Evolutionary conservation across 2,797 vertebrate species (phyloP).

Genomic region (Falco columbarius): DNA sequence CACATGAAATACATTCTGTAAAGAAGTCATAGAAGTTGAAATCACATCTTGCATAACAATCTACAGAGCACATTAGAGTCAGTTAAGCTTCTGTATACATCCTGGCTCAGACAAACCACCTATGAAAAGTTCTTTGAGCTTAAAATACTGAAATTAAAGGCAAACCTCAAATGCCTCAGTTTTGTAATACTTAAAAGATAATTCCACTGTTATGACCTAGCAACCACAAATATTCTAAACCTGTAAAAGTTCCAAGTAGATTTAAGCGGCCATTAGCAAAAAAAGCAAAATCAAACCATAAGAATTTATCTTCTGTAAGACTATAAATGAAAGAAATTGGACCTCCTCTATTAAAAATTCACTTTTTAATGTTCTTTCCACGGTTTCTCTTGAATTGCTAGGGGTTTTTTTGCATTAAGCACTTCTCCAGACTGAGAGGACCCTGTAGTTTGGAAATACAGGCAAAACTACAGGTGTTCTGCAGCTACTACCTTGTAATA

Average conservation of each 20-base stretch:
- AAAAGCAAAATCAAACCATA: rapidly evolving
- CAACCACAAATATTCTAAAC: neutral
- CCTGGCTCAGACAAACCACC: neutral
- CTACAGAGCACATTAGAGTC: neutral
- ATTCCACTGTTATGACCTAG: neutral
- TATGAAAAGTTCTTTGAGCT: neutral
- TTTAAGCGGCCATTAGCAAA: neutral
- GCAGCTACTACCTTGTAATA: neutral
- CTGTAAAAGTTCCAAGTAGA: neutral
- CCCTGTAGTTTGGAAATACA: neutral
- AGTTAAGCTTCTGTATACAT: neutral
- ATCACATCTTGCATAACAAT: neutral
- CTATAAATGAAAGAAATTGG: neutral
- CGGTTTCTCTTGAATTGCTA: neutral
- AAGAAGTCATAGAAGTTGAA: neutral
- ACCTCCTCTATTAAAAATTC: neutral
- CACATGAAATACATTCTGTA: neutral
- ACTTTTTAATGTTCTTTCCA: neutral
- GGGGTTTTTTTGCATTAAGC: neutral
- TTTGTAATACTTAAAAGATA: neutral
- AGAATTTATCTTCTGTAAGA: neutral
- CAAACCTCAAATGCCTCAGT: neutral
- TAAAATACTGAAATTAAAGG: neutral
- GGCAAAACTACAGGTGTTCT: neutral
- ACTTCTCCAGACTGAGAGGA: neutral